A percentile compares a stretch with the other conserved stretches of the same genome.
phyloP scores from a whole-genome alignment of 1,140 invertebrate genomes.

The Camponotus vicinus region DNA sequence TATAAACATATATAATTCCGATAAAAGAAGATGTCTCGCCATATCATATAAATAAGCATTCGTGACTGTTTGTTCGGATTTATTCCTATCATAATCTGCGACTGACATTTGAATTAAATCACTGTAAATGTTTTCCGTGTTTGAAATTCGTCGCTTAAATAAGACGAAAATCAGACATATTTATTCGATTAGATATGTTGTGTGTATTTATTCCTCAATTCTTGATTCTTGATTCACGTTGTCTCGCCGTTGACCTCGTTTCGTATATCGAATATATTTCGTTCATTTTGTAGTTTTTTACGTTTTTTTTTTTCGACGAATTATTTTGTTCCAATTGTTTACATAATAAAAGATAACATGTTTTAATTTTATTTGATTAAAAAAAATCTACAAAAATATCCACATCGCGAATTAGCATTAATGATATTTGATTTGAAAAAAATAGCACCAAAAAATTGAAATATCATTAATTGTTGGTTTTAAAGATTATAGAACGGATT shows the following conservation, averaged over 20 bases:
- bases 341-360: background rate
- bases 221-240: background rate
- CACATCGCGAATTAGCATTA: background rate
- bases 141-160: slow-evolving; percentile 41
- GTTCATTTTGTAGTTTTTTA: background rate
- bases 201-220: slow-evolving; percentile 63
- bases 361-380: background rate
- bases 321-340: background rate
- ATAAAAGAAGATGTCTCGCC: background rate
- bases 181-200: slow-evolving; percentile 51
- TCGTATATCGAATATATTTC: background rate
- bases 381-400: background rate
- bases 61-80: background rate
- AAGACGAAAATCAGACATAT: slow-evolving; percentile 58
- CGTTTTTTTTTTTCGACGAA: too few species aligned
- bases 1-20: background rate
- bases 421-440: background rate
- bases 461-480: background rate
- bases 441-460: background rate
- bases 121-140: slow-evolving; percentile 70
- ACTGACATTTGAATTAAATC: slow-evolving; percentile 75
- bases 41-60: slow-evolving; percentile 20
- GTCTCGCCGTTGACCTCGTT: background rate
- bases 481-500: background rate
- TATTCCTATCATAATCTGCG: slow-evolving; percentile 55